Percentiles rank a stretch among this genome's conserved stretches.
phyloP scores from a whole-genome alignment of 2,113 vertebrate genomes.

The Chaetodon trifascialis region DNA sequence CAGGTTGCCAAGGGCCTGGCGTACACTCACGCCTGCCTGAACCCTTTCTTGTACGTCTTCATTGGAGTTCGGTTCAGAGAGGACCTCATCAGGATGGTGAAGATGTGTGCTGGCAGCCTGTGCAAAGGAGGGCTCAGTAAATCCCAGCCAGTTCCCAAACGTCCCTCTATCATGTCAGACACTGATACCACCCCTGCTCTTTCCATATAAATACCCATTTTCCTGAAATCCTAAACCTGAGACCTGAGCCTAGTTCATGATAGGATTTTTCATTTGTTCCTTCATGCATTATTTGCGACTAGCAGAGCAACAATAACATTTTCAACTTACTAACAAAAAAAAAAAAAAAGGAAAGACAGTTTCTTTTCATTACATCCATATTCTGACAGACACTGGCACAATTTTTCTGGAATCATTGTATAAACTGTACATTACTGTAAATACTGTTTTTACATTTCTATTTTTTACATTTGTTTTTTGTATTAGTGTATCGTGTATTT shows the following conservation, averaged over 20 bases:
- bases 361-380: not conserved
- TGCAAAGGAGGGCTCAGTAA: conserved; percentile 75
- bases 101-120: conserved; percentile 51
- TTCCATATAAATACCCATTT: conserved; percentile 77
- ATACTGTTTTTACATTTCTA: conserved; percentile 47
- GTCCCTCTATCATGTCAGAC: conserved; percentile 86
- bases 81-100: conserved; percentile 84
- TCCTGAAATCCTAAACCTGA: not conserved
- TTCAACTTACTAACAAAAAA: not conserved
- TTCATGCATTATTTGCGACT: conserved; percentile 31
- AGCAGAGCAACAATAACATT: not conserved
- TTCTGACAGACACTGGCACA: not conserved
- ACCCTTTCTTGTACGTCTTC: conserved; percentile 92
- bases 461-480: too few relatives aligned
- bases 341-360: too few relatives aligned
- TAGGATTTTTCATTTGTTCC: not conserved
- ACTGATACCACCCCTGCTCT: conserved; percentile 82
- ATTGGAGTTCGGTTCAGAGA: conserved; percentile 89
- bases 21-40: conserved; percentile 91
- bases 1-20: conserved; percentile 89
- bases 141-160: conserved; percentile 68
- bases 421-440: conserved; percentile 72
- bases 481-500: not conserved
- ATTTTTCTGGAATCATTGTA: conserved; percentile 39
- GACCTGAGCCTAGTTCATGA: not conserved